Evolutionary conservation across 2,888 invertebrate species (phyloP).

Genomic region (Corbicula japonica): DNA sequence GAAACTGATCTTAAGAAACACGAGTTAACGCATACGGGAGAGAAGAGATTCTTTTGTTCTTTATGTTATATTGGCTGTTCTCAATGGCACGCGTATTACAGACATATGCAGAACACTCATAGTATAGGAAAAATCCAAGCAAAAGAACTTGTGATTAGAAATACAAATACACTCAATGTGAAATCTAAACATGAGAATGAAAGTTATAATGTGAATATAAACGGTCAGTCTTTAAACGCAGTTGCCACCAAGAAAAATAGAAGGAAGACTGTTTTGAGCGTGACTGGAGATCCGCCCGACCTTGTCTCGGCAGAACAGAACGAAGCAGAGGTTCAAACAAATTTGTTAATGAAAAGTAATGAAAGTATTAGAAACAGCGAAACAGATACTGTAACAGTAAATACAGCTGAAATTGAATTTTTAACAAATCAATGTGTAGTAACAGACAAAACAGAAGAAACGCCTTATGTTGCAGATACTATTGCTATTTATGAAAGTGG

Average conservation of each 20-base stretch:
- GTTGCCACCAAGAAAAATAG: background rate
- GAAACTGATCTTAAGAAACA: slow-evolving; percentile 53
- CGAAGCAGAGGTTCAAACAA: no score
- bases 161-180: slow-evolving; percentile 44
- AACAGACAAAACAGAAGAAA: no score
- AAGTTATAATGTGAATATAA: background rate
- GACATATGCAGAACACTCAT: slow-evolving; percentile 57
- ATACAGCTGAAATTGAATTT: no score
- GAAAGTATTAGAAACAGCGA: no score
- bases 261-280: no score
- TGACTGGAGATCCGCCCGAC: background rate
- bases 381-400: no score
- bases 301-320: background rate
- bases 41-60: slow-evolving; percentile 55
- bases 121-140: slow-evolving; percentile 51
- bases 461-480: slow-evolving; percentile 12
- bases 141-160: slow-evolving; percentile 48
- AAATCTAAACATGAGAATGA: slow-evolving; percentile 23
- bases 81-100: slow-evolving; percentile 58
- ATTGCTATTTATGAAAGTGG: slow-evolving; percentile 27
- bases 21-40: slow-evolving; percentile 60
- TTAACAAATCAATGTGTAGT: no score
- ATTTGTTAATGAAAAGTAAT: no score
- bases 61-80: slow-evolving; percentile 45
- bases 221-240: background rate